phyloP scores from a whole-genome alignment of 2,113 vertebrate species.

The Naja naja region DNA sequence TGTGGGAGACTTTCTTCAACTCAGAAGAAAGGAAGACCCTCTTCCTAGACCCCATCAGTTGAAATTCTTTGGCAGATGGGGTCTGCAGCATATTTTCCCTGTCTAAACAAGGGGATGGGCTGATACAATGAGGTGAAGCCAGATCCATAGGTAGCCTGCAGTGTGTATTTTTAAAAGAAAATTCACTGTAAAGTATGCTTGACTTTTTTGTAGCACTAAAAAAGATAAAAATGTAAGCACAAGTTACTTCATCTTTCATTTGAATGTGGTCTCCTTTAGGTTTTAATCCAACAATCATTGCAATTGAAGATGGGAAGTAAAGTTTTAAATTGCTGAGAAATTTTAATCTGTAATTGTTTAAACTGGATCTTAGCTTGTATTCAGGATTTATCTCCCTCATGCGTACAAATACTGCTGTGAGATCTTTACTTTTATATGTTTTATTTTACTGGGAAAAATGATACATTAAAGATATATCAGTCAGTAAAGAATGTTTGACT shows the following conservation, averaged over 20 bases:
- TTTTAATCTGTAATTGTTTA: conserved; percentile 59
- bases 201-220: background rate
- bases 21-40: too few relatives aligned
- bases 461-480: conserved; percentile 43
- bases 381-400: conserved; percentile 36
- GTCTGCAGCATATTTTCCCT: too few relatives aligned
- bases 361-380: conserved; percentile 47
- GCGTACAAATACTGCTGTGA: conserved; percentile 42
- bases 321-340: conserved; percentile 42
- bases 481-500: background rate
- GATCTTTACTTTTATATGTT: conserved; percentile 45
- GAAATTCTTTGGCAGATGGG: too few relatives aligned
- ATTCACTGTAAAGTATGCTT: conserved; percentile 4
- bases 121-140: too few relatives aligned
- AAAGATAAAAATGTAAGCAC: background rate
- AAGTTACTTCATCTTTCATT: conserved; percentile 30
- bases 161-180: background rate
- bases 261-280: background rate
- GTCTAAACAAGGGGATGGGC: too few relatives aligned
- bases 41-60: too few relatives aligned
- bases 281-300: conserved; percentile 28
- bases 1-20: too few relatives aligned
- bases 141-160: too few relatives aligned
- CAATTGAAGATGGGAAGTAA: conserved; percentile 35
- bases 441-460: conserved; percentile 49